Conservation (phyloP, 2,888 invertebrate species). For the Drosophila atripex region DNA sequence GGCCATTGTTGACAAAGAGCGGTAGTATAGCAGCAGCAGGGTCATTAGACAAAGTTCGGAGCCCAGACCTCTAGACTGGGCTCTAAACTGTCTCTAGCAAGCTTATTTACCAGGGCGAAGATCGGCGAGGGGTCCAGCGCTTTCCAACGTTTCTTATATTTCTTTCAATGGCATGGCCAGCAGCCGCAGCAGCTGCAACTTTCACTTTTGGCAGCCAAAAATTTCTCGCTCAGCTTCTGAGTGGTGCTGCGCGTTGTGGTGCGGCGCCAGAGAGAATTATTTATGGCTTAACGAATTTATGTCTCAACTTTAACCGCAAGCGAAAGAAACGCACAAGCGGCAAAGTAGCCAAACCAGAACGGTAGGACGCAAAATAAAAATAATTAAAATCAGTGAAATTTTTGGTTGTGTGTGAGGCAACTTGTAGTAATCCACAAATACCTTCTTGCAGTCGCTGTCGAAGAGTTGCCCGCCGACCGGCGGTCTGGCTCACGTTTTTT, state of each 20-base stretch:
- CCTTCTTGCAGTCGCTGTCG: conserved; percentile 35
- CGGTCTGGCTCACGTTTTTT: conserved; percentile 39
- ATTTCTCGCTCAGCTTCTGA: conserved; percentile 78
- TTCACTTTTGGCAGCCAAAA: conserved; percentile 80
- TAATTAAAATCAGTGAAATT: conserved; percentile 58
- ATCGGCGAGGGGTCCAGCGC: conserved; percentile 51
- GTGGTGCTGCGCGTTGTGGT: conserved; percentile 21
- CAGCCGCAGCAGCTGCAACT: conserved; percentile 68
- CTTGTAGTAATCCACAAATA: conserved; percentile 31
- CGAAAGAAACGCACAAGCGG: conserved; percentile 34
- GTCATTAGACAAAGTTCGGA: conserved; percentile 35
- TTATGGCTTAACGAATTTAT: conserved; percentile 73
- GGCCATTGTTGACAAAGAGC: conserved; percentile 32
- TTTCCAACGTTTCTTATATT: conserved; percentile 63
- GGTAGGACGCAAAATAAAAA: conserved; percentile 52
- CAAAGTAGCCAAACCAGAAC: conserved; percentile 64
- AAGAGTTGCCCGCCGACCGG: conserved; percentile 20
- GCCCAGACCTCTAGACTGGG: conserved; percentile 41
- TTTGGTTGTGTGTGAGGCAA: conserved; percentile 29
- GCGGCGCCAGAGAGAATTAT: conserved; percentile 67
- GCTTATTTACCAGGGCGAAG: conserved; percentile 64
- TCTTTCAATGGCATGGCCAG: conserved; percentile 63
- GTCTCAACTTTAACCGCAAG: conserved; percentile 68
- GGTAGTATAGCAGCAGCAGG: conserved; percentile 9
- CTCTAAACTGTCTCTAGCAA: conserved; percentile 61